These are phyloP conservation scores for Rhynchotus rufescens DNA, from an alignment of 2,797 vertebrate genomes.

Conservation along the genomic window DNA sequence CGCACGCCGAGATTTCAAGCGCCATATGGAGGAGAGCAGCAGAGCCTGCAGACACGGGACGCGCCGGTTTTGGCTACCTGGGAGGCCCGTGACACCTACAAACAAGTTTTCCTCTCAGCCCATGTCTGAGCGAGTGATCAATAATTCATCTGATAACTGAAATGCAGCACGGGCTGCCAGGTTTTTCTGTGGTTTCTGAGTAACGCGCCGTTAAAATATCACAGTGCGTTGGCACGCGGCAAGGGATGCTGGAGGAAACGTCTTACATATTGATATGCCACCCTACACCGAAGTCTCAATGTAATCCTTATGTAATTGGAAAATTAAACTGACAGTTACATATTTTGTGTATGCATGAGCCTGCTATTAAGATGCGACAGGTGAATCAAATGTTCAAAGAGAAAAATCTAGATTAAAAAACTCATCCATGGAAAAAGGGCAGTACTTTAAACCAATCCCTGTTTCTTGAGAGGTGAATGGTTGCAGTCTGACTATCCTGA, in stretches of 20 bases:
- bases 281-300: not conserved
- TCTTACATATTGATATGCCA: not conserved
- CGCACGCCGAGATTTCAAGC: not conserved
- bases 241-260: not conserved
- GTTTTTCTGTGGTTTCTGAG: not conserved
- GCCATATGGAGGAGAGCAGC: not conserved
- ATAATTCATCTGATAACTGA: not conserved
- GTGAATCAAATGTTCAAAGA: not conserved
- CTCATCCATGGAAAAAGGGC: not conserved
- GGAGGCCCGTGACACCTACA: not conserved
- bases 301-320: not conserved
- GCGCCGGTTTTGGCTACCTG: not conserved
- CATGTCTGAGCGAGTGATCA: not conserved
- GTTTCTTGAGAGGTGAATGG: not conserved
- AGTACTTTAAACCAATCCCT: not conserved
- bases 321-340: slow-evolving; percentile 13
- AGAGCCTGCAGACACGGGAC: rapidly evolving
- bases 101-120: not conserved
- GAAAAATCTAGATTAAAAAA: not conserved
- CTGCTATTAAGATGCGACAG: not conserved
- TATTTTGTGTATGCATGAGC: not conserved
- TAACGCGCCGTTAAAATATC: not conserved
- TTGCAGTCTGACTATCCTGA: not conserved
- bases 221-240: not conserved
- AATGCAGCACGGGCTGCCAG: not conserved